phyloP scores from a whole-genome alignment of 1,140 invertebrate species.

The Pteromalus puparum region DNA sequence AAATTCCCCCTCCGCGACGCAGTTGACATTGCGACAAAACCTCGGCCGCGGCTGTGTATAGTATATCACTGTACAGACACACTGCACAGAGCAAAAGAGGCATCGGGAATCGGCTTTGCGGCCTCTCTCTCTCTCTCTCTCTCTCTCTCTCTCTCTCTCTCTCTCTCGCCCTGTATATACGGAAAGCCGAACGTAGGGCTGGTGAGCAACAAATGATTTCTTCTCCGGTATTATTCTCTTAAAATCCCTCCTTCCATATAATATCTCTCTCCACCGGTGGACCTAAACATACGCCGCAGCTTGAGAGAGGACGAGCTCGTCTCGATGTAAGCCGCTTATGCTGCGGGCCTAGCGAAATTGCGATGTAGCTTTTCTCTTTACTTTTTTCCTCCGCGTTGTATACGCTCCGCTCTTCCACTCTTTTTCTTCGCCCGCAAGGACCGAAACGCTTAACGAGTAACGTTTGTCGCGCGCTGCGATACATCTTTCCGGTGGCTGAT shows the following conservation, averaged over 20 bases:
- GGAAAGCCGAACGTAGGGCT: background rate
- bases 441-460: background rate
- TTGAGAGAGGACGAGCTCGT: slow-evolving; percentile 65
- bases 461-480: background rate
- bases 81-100: background rate
- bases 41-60: background rate
- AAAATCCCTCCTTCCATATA: slow-evolving; percentile 51
- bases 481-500: background rate
- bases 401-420: background rate
- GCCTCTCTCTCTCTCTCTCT: background rate
- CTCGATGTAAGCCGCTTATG: slow-evolving; percentile 69
- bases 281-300: slow-evolving; percentile 59
- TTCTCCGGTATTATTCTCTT: slow-evolving; percentile 43
- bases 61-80: background rate
- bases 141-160: no score
- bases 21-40: slow-evolving; percentile 22
- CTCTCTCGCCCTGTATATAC: no score
- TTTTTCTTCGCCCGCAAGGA: background rate
- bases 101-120: slow-evolving; percentile 33
- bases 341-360: slow-evolving; percentile 45
- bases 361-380: slow-evolving; percentile 33
- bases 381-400: background rate
- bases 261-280: slow-evolving; percentile 53
- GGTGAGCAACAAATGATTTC: slow-evolving; percentile 48
- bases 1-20: slow-evolving; percentile 13